Evolutionary conservation across 1,140 invertebrate genomes (phyloP).

Genomic region (Triops cancriformis): DNA sequence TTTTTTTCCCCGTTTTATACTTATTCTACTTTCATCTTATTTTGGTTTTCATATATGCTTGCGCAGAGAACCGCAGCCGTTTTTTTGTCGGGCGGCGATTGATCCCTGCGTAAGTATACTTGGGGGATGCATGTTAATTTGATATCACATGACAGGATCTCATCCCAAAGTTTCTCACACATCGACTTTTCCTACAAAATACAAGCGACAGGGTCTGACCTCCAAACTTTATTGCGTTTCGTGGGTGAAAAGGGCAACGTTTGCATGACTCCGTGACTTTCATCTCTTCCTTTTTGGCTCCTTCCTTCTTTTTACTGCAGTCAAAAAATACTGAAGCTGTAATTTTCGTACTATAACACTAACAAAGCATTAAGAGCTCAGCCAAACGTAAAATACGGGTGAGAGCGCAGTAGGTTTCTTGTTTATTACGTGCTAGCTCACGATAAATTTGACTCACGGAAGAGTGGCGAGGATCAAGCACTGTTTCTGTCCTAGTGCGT

Average conservation of each 20-base stretch:
- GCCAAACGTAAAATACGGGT: too few relatives aligned
- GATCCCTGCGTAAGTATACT: not conserved
- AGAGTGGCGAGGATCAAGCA: too few relatives aligned
- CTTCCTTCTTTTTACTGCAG: not conserved
- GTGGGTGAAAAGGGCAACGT: not conserved
- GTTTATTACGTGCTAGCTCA: too few relatives aligned
- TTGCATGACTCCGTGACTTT: not conserved
- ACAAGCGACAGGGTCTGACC: not conserved
- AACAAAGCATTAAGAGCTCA: too few relatives aligned
- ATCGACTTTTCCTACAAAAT: not conserved
- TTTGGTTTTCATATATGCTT: too few relatives aligned
- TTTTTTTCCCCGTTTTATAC: too few relatives aligned
- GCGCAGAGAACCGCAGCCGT: too few relatives aligned
- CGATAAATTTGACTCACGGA: too few relatives aligned
- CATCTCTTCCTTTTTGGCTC: not conserved
- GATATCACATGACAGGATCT: slow-evolving; percentile 4
- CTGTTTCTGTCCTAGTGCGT: too few relatives aligned
- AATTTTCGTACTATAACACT: not conserved
- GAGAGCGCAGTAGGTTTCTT: too few relatives aligned
- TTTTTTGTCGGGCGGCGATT: not conserved
- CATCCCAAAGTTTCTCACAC: not conserved
- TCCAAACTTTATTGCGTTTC: not conserved
- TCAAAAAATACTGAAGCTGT: not conserved
- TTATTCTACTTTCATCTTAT: too few relatives aligned
- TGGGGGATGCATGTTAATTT: not conserved